These are phyloP conservation scores for Carcinoscorpius rotundicauda DNA, from an alignment of 1,140 invertebrate species.

Conservation along the genomic window DNA sequence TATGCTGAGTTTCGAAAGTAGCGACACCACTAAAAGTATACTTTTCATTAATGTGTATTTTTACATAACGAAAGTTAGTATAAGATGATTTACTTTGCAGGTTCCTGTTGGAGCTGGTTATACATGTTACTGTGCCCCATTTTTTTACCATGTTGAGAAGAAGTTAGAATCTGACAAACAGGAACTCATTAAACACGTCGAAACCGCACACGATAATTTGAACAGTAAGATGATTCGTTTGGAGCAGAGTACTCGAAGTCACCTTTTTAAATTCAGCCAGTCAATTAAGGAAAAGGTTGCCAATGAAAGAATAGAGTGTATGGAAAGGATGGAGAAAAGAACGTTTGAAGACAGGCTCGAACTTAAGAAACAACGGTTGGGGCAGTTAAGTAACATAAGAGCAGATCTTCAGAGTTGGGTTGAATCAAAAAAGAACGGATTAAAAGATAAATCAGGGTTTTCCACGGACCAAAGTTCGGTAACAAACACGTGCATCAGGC, in stretches of 20 bases:
- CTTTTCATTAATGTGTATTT: no score
- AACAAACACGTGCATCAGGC: no score
- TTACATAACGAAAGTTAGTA: no score
- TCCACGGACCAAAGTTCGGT: no score
- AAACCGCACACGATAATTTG: conserved; percentile 61
- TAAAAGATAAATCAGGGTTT: no score
- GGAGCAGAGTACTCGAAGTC: conserved; percentile 60
- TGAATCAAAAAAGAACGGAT: no score
- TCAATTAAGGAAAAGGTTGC: conserved; percentile 25
- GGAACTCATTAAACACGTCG: conserved; percentile 68
- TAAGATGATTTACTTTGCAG: conserved; percentile 25
- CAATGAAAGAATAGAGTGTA: conserved; percentile 20
- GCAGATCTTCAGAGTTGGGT: no score
- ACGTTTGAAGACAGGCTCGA: conserved; percentile 17
- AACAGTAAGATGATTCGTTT: conserved; percentile 62
- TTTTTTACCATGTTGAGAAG: conserved; percentile 75
- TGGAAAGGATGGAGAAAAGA: conserved; percentile 16
- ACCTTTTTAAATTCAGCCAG: conserved; percentile 48
- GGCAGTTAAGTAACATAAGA: not conserved
- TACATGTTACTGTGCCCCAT: conserved; percentile 65
- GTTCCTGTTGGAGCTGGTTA: conserved; percentile 80
- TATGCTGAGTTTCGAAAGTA: no score
- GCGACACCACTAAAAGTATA: no score
- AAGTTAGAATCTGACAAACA: conserved; percentile 70
- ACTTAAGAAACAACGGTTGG: conserved; percentile 16